These are phyloP conservation scores for Gnathonemus echidnorhynchus DNA, from an alignment of 2,113 vertebrate species.

Conservation along the genomic window DNA sequence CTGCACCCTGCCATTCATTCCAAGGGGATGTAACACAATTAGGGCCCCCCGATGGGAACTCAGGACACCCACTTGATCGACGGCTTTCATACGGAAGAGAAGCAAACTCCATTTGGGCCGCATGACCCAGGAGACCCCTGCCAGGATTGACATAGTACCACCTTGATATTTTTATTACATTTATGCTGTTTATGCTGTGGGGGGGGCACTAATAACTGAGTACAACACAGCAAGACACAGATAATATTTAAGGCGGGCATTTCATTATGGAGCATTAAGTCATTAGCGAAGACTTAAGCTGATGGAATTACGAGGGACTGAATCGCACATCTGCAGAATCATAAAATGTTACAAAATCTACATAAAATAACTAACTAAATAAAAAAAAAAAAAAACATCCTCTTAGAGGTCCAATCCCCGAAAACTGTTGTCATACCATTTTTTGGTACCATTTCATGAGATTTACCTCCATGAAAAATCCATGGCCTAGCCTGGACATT, in stretches of 20 bases:
- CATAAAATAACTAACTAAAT: background rate
- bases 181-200: background rate
- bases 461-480: background rate
- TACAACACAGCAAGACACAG: background rate
- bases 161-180: conserved; percentile 12
- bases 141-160: background rate
- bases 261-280: background rate
- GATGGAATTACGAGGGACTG: background rate
- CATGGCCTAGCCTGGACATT: background rate
- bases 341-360: background rate
- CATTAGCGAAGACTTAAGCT: background rate
- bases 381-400: background rate
- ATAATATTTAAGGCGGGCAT: background rate
- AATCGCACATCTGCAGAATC: background rate
- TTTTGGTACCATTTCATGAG: background rate
- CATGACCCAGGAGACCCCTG: conserved; percentile 5
- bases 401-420: background rate
- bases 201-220: background rate
- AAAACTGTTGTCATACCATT: background rate
- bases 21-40: conserved; percentile 7
- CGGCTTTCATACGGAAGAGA: conserved; percentile 22
- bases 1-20: background rate
- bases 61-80: conserved; percentile 22
- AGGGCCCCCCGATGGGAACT: conserved; percentile 15
- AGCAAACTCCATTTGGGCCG: conserved; percentile 30